These are phyloP conservation scores for Leptinotarsa peninsularis DNA, from an alignment of 2,888 invertebrate genomes.

Conservation along the genomic window DNA sequence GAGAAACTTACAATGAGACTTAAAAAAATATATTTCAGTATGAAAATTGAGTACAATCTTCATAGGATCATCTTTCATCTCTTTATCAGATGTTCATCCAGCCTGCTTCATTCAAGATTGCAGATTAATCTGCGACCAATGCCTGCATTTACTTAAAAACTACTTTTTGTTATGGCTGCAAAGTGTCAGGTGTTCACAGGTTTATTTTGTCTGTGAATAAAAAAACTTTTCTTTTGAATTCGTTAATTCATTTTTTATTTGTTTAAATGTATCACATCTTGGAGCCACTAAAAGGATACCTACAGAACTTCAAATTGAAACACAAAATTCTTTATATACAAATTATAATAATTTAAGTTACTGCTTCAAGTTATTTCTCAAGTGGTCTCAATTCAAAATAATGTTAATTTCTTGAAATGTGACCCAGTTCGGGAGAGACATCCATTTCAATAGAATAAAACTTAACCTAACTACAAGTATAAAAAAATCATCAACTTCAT, in stretches of 20 bases:
- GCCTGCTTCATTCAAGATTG: too few relatives aligned
- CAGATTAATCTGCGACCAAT: too few relatives aligned
- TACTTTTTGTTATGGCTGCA: neutral
- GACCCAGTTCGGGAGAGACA: neutral
- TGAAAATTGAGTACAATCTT: too few relatives aligned
- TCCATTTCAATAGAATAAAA: constrained; percentile 18
- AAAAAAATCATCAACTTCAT: constrained; percentile 10
- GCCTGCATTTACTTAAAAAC: too few relatives aligned
- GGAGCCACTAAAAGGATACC: neutral
- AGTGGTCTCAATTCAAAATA: neutral
- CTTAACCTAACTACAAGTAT: constrained; percentile 30
- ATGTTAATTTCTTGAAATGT: neutral
- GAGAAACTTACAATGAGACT: too few relatives aligned
- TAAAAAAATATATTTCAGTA: too few relatives aligned
- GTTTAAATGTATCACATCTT: constrained; percentile 14
- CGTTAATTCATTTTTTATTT: neutral
- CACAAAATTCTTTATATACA: constrained; percentile 10
- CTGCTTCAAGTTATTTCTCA: neutral
- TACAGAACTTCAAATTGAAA: constrained; percentile 1
- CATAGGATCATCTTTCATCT: too few relatives aligned
- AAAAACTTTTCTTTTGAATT: constrained; percentile 12
- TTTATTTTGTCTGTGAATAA: neutral
- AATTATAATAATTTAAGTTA: constrained; percentile 3
- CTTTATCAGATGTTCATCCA: too few relatives aligned
- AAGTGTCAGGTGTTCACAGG: neutral